Evolutionary conservation across 2,888 invertebrate genomes (phyloP).

Genomic region (Pediacus dermestoides): DNA sequence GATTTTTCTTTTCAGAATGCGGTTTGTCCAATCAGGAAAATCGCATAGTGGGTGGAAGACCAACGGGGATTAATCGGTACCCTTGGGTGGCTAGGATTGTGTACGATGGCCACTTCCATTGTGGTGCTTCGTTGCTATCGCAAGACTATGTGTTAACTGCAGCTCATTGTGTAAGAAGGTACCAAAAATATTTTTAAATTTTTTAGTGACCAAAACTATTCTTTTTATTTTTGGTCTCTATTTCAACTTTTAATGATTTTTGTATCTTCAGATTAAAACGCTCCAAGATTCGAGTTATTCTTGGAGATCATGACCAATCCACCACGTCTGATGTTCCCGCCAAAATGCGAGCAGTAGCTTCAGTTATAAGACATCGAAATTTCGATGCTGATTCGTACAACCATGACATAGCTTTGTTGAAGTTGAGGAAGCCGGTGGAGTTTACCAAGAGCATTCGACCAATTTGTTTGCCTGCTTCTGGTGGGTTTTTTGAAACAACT

Average conservation of each 20-base stretch:
- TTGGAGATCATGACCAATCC: constrained; percentile 83
- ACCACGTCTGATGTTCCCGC: constrained; percentile 73
- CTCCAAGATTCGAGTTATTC: constrained; percentile 76
- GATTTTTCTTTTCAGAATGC: constrained; percentile 65
- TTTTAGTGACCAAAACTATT: too few relatives aligned
- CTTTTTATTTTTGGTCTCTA: too few relatives aligned
- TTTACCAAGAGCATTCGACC: constrained; percentile 75
- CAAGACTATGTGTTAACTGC: constrained; percentile 83
- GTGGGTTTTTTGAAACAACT: too few relatives aligned
- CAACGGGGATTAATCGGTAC: constrained; percentile 77
- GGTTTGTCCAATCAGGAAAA: constrained; percentile 81
- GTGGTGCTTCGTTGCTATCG: constrained; percentile 78
- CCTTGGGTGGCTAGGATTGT: constrained; percentile 85
- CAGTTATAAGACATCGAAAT: constrained; percentile 74
- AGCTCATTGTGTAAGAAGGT: constrained; percentile 82
- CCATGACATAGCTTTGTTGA: constrained; percentile 79
- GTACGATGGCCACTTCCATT: constrained; percentile 85
- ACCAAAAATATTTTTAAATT: too few relatives aligned
- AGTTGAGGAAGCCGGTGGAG: constrained; percentile 70
- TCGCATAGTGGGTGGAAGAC: constrained; percentile 79
- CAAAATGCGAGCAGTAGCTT: constrained; percentile 76
- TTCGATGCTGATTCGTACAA: constrained; percentile 84
- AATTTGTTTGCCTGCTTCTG: constrained; percentile 74
- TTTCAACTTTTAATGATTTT: too few relatives aligned
- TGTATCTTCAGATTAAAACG: constrained; percentile 65